A percentile compares a stretch with the other conserved stretches of the same genome.
Evolutionary conservation across 2,797 vertebrate species (phyloP).

Genomic region (Spinus pinus): DNA sequence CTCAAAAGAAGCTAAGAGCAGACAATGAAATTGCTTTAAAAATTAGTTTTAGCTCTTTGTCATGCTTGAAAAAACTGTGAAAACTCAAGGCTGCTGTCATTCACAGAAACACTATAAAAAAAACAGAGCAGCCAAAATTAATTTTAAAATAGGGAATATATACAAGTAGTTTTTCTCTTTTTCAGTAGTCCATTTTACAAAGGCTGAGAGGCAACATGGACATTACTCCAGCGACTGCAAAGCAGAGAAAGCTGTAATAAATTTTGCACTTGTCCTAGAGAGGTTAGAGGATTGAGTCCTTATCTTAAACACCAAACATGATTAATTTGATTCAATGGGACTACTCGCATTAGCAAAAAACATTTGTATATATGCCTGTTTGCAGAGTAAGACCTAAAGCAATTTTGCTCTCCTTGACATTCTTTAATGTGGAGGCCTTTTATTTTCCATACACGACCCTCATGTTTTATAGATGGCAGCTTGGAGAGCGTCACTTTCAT

Average conservation of each 20-base stretch:
- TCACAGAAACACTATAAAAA: neutral
- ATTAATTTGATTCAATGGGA: neutral
- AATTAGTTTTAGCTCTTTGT: neutral
- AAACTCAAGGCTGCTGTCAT: neutral
- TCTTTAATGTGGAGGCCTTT: neutral
- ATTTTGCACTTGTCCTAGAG: neutral
- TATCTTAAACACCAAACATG: neutral
- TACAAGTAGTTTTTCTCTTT: neutral
- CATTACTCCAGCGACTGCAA: neutral
- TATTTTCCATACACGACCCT: neutral
- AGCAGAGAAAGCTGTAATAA: neutral
- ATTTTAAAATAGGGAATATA: neutral
- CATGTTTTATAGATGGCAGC: constrained; percentile 10
- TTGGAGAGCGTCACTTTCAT: neutral
- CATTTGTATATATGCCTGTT: neutral
- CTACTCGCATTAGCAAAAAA: neutral
- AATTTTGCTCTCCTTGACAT: neutral
- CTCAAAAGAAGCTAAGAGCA: neutral
- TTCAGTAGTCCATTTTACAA: neutral
- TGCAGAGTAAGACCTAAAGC: neutral
- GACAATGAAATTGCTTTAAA: neutral
- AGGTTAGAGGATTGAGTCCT: neutral
- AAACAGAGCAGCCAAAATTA: neutral
- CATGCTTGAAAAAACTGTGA: neutral
- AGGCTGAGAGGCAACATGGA: neutral